Evolutionary conservation across 2,888 invertebrate genomes (phyloP).

Genomic region (Torymus tubicola): DNA sequence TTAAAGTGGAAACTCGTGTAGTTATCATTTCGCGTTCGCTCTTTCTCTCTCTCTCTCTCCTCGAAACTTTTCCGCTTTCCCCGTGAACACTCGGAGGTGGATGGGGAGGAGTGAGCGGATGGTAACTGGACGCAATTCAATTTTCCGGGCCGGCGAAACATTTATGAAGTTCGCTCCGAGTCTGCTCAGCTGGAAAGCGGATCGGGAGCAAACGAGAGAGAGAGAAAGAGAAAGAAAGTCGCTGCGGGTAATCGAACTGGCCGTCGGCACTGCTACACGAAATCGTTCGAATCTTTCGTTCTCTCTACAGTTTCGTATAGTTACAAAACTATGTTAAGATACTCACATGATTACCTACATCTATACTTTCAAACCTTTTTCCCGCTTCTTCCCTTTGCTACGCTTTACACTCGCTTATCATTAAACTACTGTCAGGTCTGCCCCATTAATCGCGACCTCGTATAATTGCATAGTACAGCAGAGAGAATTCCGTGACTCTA

Average conservation of each 20-base stretch:
- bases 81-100: background rate
- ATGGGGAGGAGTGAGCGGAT: background rate
- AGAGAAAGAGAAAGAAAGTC: background rate
- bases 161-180: constrained; percentile 42
- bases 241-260: constrained; percentile 10
- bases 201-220: background rate
- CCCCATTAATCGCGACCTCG: no score
- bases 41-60: background rate
- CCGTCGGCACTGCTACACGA: background rate
- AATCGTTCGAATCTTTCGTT: constrained; percentile 19
- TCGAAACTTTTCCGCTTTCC: background rate
- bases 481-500: background rate
- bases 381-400: background rate
- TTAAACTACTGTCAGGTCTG: no score
- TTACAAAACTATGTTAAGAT: background rate
- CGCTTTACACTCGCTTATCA: no score
- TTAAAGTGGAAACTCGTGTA: constrained; percentile 49
- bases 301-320: background rate
- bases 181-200: constrained; percentile 9
- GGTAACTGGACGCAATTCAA: constrained; percentile 39
- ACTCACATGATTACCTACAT: constrained; percentile 4
- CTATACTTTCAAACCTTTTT: no score
- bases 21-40: constrained; percentile 32
- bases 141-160: constrained; percentile 37
- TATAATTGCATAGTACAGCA: no score